These are phyloP conservation scores for Harpagoxenus sublaevis DNA, from an alignment of 2,888 invertebrate genomes.

Conservation along the genomic window DNA sequence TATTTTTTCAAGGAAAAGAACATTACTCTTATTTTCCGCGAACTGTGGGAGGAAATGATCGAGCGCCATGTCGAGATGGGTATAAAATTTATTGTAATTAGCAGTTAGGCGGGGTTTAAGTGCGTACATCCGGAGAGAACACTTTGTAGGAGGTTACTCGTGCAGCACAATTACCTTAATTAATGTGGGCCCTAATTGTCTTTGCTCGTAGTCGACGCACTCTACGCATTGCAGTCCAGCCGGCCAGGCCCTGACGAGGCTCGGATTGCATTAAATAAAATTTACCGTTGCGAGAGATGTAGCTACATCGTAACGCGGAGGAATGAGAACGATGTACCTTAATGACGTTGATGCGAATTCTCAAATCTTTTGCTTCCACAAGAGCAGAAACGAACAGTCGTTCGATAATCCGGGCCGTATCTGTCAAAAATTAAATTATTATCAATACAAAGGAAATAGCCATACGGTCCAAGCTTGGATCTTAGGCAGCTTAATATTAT, in stretches of 20 bases:
- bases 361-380: not conserved
- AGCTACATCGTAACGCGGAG: not conserved
- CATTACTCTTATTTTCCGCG: constrained; percentile 6
- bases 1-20: not conserved
- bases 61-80: constrained; percentile 34
- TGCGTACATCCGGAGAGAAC: constrained; percentile 81
- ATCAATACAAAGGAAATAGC: no score
- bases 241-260: not conserved
- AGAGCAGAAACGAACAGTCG: not conserved
- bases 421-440: not conserved
- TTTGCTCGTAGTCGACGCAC: constrained; percentile 53
- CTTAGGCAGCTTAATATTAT: no score
- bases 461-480: no score
- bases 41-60: constrained; percentile 5
- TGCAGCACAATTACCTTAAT: constrained; percentile 80
- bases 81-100: constrained; percentile 75
- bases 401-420: not conserved
- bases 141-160: constrained; percentile 76
- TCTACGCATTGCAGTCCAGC: constrained; percentile 21
- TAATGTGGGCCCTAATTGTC: constrained; percentile 80
- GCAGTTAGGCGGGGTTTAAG: constrained; percentile 78
- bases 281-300: not conserved
- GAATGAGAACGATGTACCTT: constrained; percentile 9
- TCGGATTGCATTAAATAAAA: constrained; percentile 31
- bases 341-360: not conserved